phyloP scores from a whole-genome alignment of 2,797 vertebrate species.

The Chelidonichthys spinosus region DNA sequence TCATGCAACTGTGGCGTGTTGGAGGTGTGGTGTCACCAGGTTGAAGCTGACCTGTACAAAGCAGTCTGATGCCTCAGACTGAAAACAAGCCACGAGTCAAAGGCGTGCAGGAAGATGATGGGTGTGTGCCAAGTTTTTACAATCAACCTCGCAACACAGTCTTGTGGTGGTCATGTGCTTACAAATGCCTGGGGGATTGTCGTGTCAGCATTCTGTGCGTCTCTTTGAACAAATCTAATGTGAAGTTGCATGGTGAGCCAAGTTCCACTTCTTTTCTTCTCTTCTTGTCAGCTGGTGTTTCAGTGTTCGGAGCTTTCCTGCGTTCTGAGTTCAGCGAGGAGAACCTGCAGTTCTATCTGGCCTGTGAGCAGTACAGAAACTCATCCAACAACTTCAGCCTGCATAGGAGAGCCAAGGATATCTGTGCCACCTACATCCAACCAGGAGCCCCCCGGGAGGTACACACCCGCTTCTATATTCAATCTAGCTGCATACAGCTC shows the following conservation, averaged over 20 bases:
- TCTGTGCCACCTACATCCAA: constrained; percentile 84
- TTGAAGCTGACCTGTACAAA: constrained; percentile 9
- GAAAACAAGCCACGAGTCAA: not conserved
- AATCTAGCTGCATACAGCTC: not conserved
- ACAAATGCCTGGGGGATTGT: not conserved
- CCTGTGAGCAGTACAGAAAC: constrained; percentile 86
- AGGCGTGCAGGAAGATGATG: not conserved
- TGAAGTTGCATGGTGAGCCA: no score
- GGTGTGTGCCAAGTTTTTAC: not conserved
- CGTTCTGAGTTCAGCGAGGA: constrained; percentile 89
- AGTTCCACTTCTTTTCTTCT: not conserved
- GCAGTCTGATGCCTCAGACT: not conserved
- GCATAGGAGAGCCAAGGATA: constrained; percentile 83
- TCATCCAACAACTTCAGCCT: constrained; percentile 86
- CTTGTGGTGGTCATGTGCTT: not conserved
- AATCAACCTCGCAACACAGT: not conserved
- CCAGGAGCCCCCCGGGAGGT: constrained; percentile 86
- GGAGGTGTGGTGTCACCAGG: constrained; percentile 35
- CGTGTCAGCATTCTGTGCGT: not conserved
- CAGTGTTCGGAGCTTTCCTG: constrained; percentile 85
- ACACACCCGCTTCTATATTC: constrained; percentile 9
- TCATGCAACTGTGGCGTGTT: constrained; percentile 36
- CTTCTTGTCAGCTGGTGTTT: constrained; percentile 76
- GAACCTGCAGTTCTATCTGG: constrained; percentile 88
- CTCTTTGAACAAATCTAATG: not conserved